Evolutionary conservation across 2,888 invertebrate species (phyloP).

Genomic region (Nomada ruficornis): DNA sequence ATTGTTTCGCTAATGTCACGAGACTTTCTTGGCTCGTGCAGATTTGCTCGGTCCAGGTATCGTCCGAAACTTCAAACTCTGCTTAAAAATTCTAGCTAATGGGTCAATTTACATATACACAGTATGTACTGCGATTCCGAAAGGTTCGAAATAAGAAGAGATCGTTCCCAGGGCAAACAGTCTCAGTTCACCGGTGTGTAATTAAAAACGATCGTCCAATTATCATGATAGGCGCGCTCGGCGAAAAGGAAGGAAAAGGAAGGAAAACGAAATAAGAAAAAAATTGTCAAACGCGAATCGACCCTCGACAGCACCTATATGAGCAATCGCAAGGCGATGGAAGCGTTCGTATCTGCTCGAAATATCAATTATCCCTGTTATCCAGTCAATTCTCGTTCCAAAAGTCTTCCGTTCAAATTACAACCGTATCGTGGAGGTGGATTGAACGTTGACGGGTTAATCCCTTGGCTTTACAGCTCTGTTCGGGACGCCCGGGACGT

Average conservation of each 20-base stretch:
- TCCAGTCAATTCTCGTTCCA: constrained; percentile 34
- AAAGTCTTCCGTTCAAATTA: constrained; percentile 62
- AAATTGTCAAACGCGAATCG: neutral
- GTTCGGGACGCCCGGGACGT: constrained; percentile 37
- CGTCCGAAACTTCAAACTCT: neutral
- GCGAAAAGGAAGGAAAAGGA: neutral
- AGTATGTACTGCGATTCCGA: neutral
- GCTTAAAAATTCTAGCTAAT: neutral
- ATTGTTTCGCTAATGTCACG: constrained; percentile 31
- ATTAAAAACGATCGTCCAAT: neutral
- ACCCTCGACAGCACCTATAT: neutral
- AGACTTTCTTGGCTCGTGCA: neutral
- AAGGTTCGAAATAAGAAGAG: neutral
- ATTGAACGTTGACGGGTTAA: constrained; percentile 68
- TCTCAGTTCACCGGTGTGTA: neutral
- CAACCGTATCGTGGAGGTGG: constrained; percentile 32
- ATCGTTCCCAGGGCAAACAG: neutral
- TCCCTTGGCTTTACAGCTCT: constrained; percentile 68
- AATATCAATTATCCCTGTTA: constrained; percentile 66
- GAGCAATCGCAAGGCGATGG: neutral
- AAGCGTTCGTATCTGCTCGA: constrained; percentile 36
- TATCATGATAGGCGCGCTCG: neutral
- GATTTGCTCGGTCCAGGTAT: neutral
- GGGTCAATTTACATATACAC: too few species aligned
- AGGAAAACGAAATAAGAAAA: neutral